Conservation (phyloP, 2,113 vertebrate genomes). For the Chrysochloris asiatica region DNA sequence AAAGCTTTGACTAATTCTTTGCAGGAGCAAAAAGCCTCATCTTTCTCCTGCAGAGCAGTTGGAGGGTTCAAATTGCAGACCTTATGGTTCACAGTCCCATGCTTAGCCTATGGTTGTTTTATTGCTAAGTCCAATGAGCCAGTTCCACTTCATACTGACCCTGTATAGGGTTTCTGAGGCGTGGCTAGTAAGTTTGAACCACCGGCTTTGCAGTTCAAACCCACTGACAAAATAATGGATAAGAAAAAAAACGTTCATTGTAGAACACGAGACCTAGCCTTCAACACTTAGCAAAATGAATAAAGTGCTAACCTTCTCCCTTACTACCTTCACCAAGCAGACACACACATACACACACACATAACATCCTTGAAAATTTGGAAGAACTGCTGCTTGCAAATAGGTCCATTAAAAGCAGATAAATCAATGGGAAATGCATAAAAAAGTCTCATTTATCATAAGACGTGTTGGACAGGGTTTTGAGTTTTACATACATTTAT, state of each 20-base stretch:
- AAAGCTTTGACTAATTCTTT: too few relatives aligned
- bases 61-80: too few relatives aligned
- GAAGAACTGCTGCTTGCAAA: conserved; percentile 6
- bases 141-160: too few relatives aligned
- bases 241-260: neutral
- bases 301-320: neutral
- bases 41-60: too few relatives aligned
- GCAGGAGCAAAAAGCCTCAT: too few relatives aligned
- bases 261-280: neutral
- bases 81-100: too few relatives aligned
- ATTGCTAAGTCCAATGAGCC: too few relatives aligned
- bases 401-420: conserved; percentile 73
- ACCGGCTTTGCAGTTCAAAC: too few relatives aligned
- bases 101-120: too few relatives aligned
- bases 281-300: conserved; percentile 26
- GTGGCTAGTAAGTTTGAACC: too few relatives aligned
- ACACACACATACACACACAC: neutral
- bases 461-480: conserved; percentile 61
- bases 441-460: conserved; percentile 79
- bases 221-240: neutral
- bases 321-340: neutral
- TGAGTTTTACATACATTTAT: conserved; percentile 77
- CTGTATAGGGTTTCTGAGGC: too few relatives aligned
- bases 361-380: neutral
- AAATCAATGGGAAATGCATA: conserved; percentile 71